Conservation (phyloP, 37 sponge, comb jelly and placozoan genomes). For the Aphrocallistes beatrix region DNA sequence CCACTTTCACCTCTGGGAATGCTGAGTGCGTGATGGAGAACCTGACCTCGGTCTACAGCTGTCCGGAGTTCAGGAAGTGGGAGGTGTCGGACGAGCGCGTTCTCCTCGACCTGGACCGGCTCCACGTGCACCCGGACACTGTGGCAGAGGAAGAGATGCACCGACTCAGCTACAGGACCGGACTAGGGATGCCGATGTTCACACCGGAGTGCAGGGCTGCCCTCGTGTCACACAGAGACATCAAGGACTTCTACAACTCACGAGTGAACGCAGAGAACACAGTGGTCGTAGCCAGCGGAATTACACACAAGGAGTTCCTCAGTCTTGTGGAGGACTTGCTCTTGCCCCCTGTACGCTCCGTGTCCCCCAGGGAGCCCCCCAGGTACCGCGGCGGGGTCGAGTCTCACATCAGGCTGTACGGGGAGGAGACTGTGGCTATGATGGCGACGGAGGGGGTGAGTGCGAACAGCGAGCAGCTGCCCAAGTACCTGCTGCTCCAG, state of each 20-base stretch:
- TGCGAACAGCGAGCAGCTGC: not conserved
- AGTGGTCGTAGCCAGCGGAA: not conserved
- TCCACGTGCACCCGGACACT: not conserved
- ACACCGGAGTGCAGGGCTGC: constrained; percentile 13
- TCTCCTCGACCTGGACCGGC: not conserved
- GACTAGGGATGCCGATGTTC: not conserved
- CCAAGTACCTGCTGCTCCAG: not conserved
- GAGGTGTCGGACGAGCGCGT: constrained; percentile 38
- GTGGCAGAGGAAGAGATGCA: not conserved
- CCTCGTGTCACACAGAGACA: not conserved
- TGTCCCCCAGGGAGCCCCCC: not conserved
- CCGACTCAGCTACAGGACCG: not conserved
- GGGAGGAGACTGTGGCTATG: not conserved
- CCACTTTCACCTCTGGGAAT: not conserved
- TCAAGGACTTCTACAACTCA: not conserved
- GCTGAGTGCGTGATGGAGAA: constrained; percentile 32
- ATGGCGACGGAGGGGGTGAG: not conserved
- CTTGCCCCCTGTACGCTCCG: not conserved
- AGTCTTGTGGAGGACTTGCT: not conserved
- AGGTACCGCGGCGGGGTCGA: not conserved
- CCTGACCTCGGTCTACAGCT: constrained; percentile 27
- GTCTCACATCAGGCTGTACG: not conserved
- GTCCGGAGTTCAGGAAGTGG: constrained; percentile 47
- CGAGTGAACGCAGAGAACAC: constrained; percentile 3
- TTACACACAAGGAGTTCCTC: not conserved